Evolutionary conservation across 37 sponge, comb jelly and placozoan species (phyloP).

Genomic region (Hexactinellida sp.): DNA sequence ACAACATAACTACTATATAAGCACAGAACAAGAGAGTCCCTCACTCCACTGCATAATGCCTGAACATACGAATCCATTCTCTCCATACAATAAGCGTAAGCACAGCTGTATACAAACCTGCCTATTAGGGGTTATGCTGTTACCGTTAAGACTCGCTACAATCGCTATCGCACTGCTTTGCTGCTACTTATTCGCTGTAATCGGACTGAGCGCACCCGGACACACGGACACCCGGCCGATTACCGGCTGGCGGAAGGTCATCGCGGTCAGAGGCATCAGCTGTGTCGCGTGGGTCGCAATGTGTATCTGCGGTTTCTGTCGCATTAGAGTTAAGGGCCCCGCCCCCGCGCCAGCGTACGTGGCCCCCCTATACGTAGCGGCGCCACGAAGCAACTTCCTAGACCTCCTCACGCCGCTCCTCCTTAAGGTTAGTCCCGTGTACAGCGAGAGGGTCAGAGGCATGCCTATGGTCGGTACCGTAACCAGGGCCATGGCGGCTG

Average conservation of each 20-base stretch:
- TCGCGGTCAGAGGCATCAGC: neutral
- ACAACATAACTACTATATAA: no score
- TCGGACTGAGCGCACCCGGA: neutral
- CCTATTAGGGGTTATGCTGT: neutral
- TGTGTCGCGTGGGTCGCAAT: neutral
- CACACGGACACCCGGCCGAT: neutral
- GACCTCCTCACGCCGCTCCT: neutral
- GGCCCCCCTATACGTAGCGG: neutral
- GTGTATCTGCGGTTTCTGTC: neutral
- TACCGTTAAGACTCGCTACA: neutral
- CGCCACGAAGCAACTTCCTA: neutral
- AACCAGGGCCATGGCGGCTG: neutral
- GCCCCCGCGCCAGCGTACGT: neutral
- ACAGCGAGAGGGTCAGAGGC: neutral
- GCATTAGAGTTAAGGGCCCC: neutral
- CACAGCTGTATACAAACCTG: neutral
- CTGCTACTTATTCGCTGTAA: neutral
- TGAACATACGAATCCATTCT: neutral
- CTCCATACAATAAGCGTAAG: neutral
- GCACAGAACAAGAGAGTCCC: no score
- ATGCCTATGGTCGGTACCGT: neutral
- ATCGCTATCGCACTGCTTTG: neutral
- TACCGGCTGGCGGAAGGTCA: neutral
- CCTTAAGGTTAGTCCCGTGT: neutral
- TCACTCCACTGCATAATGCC: neutral